phyloP scores from a whole-genome alignment of 2,797 vertebrate species.

The Tachyglossus aculeatus region DNA sequence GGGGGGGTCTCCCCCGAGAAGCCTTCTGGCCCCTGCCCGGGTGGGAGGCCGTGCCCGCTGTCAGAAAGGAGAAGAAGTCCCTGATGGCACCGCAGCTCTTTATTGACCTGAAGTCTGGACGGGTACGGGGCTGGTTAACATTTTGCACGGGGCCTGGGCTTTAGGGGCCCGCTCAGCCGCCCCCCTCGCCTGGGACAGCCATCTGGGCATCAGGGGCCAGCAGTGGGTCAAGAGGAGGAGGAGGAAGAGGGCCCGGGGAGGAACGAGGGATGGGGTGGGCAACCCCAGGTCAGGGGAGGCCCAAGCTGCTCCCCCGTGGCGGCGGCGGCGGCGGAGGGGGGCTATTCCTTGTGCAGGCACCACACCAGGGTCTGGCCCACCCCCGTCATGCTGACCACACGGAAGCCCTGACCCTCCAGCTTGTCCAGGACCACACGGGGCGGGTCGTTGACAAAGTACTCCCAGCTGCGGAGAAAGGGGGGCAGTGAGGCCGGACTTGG shows the following conservation, averaged over 20 bases:
- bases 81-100: constrained; percentile 28
- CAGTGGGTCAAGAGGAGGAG: background rate
- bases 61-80: background rate
- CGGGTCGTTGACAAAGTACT: constrained; percentile 91
- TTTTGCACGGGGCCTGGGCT: too few relatives aligned
- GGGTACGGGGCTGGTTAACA: background rate
- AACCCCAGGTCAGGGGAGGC: background rate
- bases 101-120: constrained; percentile 25
- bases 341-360: constrained; percentile 90
- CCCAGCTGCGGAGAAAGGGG: constrained; percentile 75
- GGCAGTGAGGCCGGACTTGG: background rate
- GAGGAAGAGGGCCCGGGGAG: background rate
- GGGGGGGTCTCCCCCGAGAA: too few relatives aligned
- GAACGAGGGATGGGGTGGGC: background rate
- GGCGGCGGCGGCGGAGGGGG: too few relatives aligned
- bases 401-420: constrained; percentile 89
- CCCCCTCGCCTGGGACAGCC: too few relatives aligned
- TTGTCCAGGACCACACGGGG: constrained; percentile 92
- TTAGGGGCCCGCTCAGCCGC: too few relatives aligned
- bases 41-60: background rate
- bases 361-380: constrained; percentile 97
- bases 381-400: constrained; percentile 90
- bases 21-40: background rate
- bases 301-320: background rate
- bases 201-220: too few relatives aligned